Base-by-base conservation (phyloP, 1,140 invertebrate genomes). In the Panagrolaimus sp. region DNA sequence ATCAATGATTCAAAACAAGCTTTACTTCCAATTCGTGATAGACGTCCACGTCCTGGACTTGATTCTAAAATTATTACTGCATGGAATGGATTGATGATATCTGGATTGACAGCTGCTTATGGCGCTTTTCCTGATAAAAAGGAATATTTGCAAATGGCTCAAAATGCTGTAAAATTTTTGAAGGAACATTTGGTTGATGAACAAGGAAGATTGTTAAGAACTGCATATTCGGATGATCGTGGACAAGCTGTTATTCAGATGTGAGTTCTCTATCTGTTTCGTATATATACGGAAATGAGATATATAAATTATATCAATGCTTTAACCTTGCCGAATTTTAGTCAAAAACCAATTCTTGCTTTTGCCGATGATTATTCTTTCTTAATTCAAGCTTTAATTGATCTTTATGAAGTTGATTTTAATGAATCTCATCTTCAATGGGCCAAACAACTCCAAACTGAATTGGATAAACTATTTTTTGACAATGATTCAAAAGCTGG, bases 291-390 rank as follows among this genome's bases (percentile, higher is more conserved):
- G n/a, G n/a, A n/a, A n/a, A n/a, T n/a, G n/a, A n/a, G n/a, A n/a
- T n/a, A n/a, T n/a, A n/a, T n/a, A n/a, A n/a, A n/a, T n/a, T n/a
- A n/a, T n/a, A n/a, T n/a, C 13, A 57, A 44, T 11, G 25, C 27
- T 69, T 25, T 73, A 45, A 2, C 7, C 7, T 38, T 38, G 7
- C 2, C 2, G 7, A 38, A 38, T 53, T 82, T 64, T 69, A 88
- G 87, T 63, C 79, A 79, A 2, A 79, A 85, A 46, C 89, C 90
- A 13, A 92, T 94, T 68, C 83, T 87, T 66, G 93, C 91, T 2
- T 95, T 94, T 84, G 84, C 92, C 38, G 91, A 92, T 72, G 93
- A 97, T 84, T 96, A 96, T 81, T 90, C 92, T 0, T 94, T 92
- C 81, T 82, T 93, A 1, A 91, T 96, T 48, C 88, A 89, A 79